Base-by-base conservation (phyloP, 1,140 invertebrate species). In the Grapholita molesta region DNA sequence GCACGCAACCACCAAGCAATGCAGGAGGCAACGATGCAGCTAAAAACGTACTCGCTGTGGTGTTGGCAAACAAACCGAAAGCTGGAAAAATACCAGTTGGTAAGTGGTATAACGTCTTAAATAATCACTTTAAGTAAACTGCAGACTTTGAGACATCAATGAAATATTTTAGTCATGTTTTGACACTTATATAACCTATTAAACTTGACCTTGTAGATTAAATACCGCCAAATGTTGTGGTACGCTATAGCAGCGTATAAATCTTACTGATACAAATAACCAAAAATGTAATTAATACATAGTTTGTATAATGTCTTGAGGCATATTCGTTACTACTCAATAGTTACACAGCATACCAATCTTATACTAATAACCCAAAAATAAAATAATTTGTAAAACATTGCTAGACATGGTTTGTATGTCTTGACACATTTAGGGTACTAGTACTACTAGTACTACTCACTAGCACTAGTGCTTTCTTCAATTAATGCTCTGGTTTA, bases 11-110 rank as follows among this genome's bases (percentile, higher is more conserved):
- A 66, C 70, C 84, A 38, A 82, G 66, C 71, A 82, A 74, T 74
- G 15, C 73, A 42, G 76, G 73, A 33, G 77, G 84, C 0, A 71
- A 75, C 8, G 86, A 91, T 70, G 68, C 88, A 4, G 91, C 89
- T 2, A 91, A 92, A 84, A 91, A 91, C 87, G 85, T 92, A 64
- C 81, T 92, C 76, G 89, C 92, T 69, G 88, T 88, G 12, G 87
- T 92, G 66, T 87, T 92, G 79, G 84, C 84, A 68, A 92, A 90
- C 77, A 89, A 84, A 80, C 89, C 88, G n/a, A 92, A 91, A 82
- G 87, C 85, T 71, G 86, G 85, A 28, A 92, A 91, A 88, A 90
- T 91, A 74, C 87, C 89, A 72, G 83, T 88, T 80, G 91, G 92
- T 92, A 83, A 86, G 88, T 80, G 15, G 12, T 57, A 32, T 42